Percentiles rank a stretch among this genome's conserved stretches.
Evolutionary conservation across 2,888 invertebrate species (phyloP).

Genomic region (Ptychoptera albimana): DNA sequence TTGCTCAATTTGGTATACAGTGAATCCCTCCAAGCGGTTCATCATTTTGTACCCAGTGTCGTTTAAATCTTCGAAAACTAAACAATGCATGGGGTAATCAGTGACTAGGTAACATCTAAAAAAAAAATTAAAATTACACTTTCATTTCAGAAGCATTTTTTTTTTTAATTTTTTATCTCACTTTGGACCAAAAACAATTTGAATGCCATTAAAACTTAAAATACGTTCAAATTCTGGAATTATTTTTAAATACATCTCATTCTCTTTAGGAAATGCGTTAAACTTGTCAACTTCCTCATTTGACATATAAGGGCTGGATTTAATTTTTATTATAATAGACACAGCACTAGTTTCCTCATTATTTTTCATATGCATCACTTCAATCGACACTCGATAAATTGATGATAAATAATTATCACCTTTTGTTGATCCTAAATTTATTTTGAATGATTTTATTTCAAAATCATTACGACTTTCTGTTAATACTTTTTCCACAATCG

Average conservation of each 20-base stretch:
- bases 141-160: too few relatives aligned
- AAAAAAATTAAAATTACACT: too few relatives aligned
- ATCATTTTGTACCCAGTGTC: constrained; percentile 20
- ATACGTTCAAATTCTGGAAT: constrained; percentile 21
- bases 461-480: too few relatives aligned
- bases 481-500: too few relatives aligned
- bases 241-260: constrained; percentile 20
- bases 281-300: constrained; percentile 4
- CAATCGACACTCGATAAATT: constrained; percentile 17
- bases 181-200: constrained; percentile 20
- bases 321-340: too few relatives aligned
- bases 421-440: constrained; percentile 18
- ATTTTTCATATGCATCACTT: neutral
- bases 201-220: constrained; percentile 17
- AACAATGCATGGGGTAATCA: too few relatives aligned
- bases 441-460: constrained; percentile 6
- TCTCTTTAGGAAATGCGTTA: constrained; percentile 21
- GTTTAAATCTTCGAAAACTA: constrained; percentile 23
- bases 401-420: constrained; percentile 25
- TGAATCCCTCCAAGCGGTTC: constrained; percentile 23
- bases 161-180: too few relatives aligned
- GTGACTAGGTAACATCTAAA: too few relatives aligned
- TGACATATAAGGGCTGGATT: too few relatives aligned
- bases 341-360: neutral
- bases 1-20: constrained; percentile 26